Evolutionary conservation across 2,797 vertebrate species (phyloP), one percentile per base, ranked within the genome.

Genomic region (Protonibea diacanthus): DNA sequence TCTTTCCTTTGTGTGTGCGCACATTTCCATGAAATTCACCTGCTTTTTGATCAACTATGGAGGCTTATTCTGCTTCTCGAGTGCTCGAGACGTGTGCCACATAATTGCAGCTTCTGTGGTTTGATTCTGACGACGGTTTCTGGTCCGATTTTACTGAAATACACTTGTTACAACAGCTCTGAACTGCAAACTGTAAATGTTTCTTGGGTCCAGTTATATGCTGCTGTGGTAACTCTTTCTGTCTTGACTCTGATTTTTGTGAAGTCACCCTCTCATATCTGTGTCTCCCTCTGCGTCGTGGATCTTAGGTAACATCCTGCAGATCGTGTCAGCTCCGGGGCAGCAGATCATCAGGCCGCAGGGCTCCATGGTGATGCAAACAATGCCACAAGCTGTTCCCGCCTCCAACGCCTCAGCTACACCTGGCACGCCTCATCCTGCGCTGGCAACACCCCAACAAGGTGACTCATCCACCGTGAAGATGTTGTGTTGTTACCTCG

Each of bases 241-340:
- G 29, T 27, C 27, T 42, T 42, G 12, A 42, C 12, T 42, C 42
- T 14, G 42, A 15, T 20, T 7, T 51, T 38, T 51, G 9, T 51
- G 49, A 51, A 33, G 18, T 3, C 42, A 0, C 7, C 33, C 8
- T 56, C 20, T 59, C 20, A 71, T n/a, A 64, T 68, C 58, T 23
- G 13, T 67, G 63, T 17, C 13, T 64, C 6, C 29, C 29, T 67
- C 13, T 82, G 18, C 89, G 4, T 80, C 25, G 7, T 70, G 42
- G 9, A 60, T 89, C 13, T 74, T 73, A 99, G 98, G 98, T 65
- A 99, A 98, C 68, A 98, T 99, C 71, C 97, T 99, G 59, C 98
- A 99, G 92, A 99, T 99, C 14, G 98, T 99, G 73, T 98, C 98
- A 0, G 97, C 98, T 49, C 97, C 98, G 0, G 98, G 98, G 23